Conservation (phyloP, 2,113 vertebrate genomes). For the Sclerurus mexicanus region DNA sequence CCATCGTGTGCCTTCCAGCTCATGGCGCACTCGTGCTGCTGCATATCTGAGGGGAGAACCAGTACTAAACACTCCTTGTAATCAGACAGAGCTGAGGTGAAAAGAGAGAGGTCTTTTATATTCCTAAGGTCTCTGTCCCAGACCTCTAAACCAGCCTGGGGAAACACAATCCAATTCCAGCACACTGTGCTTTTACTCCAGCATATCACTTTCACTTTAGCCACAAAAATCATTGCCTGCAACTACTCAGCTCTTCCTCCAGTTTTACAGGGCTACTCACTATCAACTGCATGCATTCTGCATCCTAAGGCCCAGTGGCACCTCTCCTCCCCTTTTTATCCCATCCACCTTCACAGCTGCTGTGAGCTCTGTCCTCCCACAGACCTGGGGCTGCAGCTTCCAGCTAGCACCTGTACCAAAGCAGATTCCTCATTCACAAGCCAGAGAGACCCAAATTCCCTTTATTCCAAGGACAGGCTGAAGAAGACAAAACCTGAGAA, state of each 20-base stretch:
- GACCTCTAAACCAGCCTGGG: background rate
- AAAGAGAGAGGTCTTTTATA: background rate
- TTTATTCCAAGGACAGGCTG: background rate
- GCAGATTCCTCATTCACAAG: background rate
- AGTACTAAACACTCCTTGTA: background rate
- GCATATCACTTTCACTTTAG: background rate
- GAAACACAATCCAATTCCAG: background rate
- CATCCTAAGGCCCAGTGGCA: background rate
- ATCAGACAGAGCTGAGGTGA: background rate
- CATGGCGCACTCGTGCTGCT: slow-evolving; percentile 94
- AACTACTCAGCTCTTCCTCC: background rate
- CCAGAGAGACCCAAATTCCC: background rate
- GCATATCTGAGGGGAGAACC: slow-evolving; percentile 84
- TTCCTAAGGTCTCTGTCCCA: background rate
- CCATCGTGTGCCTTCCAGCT: slow-evolving; percentile 94
- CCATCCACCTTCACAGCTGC: background rate
- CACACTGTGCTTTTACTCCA: background rate
- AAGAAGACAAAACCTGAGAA: background rate
- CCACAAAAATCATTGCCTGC: background rate
- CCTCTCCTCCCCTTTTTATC: background rate
- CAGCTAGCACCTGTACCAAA: background rate
- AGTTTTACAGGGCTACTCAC: background rate
- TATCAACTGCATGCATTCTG: background rate
- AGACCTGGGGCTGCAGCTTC: background rate
- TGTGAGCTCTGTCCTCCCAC: background rate